Percentiles rank a stretch among this genome's conserved stretches.
These are phyloP conservation scores for Ophioninae sp. DNA, from an alignment of 2,888 invertebrate genomes.

Conservation along the genomic window DNA sequence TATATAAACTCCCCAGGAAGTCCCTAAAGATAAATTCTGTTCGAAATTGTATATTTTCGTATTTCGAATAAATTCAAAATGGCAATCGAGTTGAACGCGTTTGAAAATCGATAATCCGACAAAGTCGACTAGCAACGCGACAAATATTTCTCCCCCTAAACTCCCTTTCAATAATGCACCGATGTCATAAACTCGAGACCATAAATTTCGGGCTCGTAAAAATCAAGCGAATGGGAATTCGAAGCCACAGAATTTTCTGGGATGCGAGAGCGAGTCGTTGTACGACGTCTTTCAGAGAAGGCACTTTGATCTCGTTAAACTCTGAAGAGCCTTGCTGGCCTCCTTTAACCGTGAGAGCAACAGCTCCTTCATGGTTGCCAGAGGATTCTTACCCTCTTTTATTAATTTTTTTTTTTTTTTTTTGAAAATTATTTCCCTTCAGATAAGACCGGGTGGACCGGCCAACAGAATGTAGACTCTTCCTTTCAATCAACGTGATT, in stretches of 20 bases:
- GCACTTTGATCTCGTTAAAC: constrained; percentile 52
- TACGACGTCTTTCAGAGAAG: constrained; percentile 26
- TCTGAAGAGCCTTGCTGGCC: constrained; percentile 25
- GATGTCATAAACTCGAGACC: constrained; percentile 28
- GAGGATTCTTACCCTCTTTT: constrained; percentile 3
- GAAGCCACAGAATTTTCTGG: constrained; percentile 31
- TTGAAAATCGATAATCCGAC: constrained; percentile 39
- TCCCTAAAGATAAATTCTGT: too few relatives aligned
- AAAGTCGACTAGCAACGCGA: background rate
- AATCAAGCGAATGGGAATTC: constrained; percentile 42
- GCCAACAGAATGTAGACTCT: background rate
- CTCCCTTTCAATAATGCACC: constrained; percentile 19
- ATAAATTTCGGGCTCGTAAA: constrained; percentile 58
- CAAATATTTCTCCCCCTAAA: constrained; percentile 31
- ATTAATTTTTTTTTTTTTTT: constrained; percentile 7
- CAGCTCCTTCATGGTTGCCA: background rate
- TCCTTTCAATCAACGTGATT: constrained; percentile 7
- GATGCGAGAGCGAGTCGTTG: background rate
- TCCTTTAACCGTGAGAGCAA: constrained; percentile 29
- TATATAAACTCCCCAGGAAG: too few relatives aligned
- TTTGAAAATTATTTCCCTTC: background rate
- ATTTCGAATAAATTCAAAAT: constrained; percentile 6
- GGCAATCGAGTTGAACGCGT: constrained; percentile 34
- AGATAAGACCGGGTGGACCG: background rate
- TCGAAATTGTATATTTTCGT: too few relatives aligned